Evolutionary conservation across 2,113 vertebrate genomes (phyloP), one percentile per base, ranked within the genome.

Genomic region (Tiliqua scincoides): DNA sequence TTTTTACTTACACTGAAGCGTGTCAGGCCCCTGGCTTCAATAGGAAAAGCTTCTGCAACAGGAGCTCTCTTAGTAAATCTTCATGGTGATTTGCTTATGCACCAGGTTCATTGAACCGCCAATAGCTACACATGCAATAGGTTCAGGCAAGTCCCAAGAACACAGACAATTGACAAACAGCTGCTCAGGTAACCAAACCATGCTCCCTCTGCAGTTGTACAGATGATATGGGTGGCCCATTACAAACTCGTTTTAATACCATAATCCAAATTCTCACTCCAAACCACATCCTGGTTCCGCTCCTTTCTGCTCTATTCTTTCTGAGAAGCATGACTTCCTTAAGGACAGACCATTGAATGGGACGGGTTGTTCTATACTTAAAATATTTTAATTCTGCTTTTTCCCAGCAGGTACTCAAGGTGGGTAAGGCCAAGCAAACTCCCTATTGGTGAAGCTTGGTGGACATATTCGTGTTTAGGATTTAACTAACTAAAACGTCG

Each of bases 41-140:
- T 15, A 83, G 77, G 91, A 85, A 84, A 37, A 8, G 68, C 85
- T 88, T 79, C 79, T 85, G 82, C 81, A 89, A 74, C 85, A 85
- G 75, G 5, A 79, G 71, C 43, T 75, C 82, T 89, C 89, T 84
- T 79, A 86, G 91, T 92, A 92, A 92, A 82, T n/a, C 30, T 54
- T 54, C 25, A n/a, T n/a, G 27, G 18, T 14, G 14, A 61, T 25
- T 48, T 48, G 43, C 32, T 62, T 63, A 72, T 62, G 8, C n/a
- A 71, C 23, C 35, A 62, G 30, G 10, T 59, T 72, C 18, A 71
- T 83, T 48, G 43, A 23, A 40, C 54, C 63, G 15, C 25, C 20
- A 7, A 32, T 4, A 77, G 30, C 6, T 35, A 61, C 21, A 4
- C 61, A 59, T 32, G 15, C 21, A 77, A 57, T 30, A 77, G 20